phyloP scores from a whole-genome alignment of 2,113 vertebrate species.

The Plotosus lineatus region DNA sequence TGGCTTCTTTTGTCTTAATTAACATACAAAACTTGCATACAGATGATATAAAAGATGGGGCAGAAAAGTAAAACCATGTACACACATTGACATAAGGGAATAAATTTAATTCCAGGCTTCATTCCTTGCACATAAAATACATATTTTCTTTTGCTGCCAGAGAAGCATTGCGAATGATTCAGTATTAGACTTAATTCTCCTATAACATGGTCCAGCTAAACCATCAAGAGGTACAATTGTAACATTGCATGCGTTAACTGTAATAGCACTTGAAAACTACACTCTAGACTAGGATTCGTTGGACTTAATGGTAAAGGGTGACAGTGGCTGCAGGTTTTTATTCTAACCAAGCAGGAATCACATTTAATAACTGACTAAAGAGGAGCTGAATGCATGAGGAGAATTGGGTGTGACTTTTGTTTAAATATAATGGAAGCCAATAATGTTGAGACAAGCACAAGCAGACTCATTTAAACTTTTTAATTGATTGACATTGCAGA shows the following conservation, averaged over 20 bases:
- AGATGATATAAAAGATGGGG: not conserved
- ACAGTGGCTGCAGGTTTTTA: no score
- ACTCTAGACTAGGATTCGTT: no score
- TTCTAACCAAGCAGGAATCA: no score
- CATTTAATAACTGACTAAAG: no score
- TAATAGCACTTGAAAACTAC: no score
- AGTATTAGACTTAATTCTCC: no score
- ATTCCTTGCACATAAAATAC: not conserved
- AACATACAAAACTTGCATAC: not conserved
- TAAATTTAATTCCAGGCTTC: not conserved
- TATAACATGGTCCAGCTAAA: not conserved
- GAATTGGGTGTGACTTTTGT: not conserved
- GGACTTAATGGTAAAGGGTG: no score
- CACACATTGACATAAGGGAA: no score
- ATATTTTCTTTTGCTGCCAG: not conserved
- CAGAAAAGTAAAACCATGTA: no score
- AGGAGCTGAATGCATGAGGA: no score
- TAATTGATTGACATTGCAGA: not conserved
- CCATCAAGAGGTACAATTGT: not conserved
- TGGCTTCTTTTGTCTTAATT: constrained; percentile 50
- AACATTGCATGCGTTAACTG: not conserved
- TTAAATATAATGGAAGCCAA: not conserved
- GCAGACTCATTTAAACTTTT: not conserved
- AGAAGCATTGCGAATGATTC: no score
- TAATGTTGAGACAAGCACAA: not conserved